Conservation (phyloP, 2,888 invertebrate genomes). For the Lumbricus terrestris region DNA sequence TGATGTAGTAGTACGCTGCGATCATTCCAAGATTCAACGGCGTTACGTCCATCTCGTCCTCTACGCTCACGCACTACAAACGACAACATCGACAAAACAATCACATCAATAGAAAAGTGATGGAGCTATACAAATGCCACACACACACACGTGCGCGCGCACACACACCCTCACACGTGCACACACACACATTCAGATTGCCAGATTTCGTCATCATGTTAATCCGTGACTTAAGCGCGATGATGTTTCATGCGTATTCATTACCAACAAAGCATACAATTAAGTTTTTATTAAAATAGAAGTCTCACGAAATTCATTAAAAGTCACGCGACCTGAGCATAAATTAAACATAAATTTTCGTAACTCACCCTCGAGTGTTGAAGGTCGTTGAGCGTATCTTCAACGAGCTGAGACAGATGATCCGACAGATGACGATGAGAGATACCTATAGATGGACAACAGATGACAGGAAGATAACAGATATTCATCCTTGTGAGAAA, state of each 20-base stretch:
- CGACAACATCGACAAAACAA: not conserved
- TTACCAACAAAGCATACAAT: not conserved
- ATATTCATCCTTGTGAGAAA: too few species aligned
- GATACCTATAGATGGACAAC: constrained; percentile 67
- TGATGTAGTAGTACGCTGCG: constrained; percentile 98
- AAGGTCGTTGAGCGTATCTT: constrained; percentile 87
- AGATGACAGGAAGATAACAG: not conserved
- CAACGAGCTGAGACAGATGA: constrained; percentile 95
- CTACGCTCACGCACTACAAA: constrained; percentile 81
- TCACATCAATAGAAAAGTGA: not conserved
- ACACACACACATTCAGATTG: not conserved
- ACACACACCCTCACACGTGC: not conserved
- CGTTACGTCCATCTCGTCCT: constrained; percentile 95
- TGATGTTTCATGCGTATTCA: not conserved
- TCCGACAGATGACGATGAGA: constrained; percentile 96
- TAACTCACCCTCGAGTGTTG: constrained; percentile 78
- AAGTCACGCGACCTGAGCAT: too few species aligned
- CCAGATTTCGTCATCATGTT: too few species aligned
- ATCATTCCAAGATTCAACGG: constrained; percentile 99
- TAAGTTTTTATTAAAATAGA: not conserved
- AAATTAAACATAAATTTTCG: too few species aligned
- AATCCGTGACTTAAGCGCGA: not conserved
- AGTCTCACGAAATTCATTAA: not conserved
- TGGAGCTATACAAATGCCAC: not conserved
- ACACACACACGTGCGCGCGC: not conserved